Evolutionary conservation across 2,888 invertebrate species (phyloP), one percentile per base, ranked within the genome.

Genomic region (Cistogaster globosa): DNA sequence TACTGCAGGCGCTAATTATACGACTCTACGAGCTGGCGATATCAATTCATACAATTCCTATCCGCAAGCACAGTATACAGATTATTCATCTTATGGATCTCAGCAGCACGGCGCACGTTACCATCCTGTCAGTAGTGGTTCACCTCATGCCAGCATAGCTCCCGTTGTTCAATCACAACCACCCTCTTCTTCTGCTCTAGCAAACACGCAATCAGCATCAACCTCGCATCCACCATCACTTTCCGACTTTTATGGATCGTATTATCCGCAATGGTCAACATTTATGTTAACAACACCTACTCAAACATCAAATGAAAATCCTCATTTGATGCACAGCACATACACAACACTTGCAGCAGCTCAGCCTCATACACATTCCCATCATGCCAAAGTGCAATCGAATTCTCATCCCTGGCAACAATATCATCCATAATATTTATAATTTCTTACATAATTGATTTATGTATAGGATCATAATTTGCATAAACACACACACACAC

Each of bases 181-280:
- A 20, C n/a, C 53, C 18, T 63, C 69, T 38, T 60, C 72, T 38
- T 20, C 84, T n/a, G 20, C 78, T 48, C 32, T 78, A n/a, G 51
- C 78, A 58, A 72, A 63, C 65, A 16, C 77, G 11, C 62, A 75
- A 65, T 53, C 78, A 32, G 32, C 71, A 36, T 26, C 55, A 38
- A 53, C 82, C 42, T 67, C 71, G 20, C 82, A 71, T 77, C 74
- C 82, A 51, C 45, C 82, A 51, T 76, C 85, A 11, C 69, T 85
- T 12, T 85, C 85, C n/a, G 85, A 85, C 36, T 85, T 85, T 26
- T 85, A 85, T 67, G 82, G 82, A 18, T 78, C 85, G 26, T 85
- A 85, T 18, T 85, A 85, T 82, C 85, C 85, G 11, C 85, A 85
- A 62, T 85, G 85, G 85, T 85, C 85, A 38, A 82, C 85, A 62